These are phyloP conservation scores for Genyomyrus donnyi DNA, from an alignment of 2,113 vertebrate species.

Conservation along the genomic window DNA sequence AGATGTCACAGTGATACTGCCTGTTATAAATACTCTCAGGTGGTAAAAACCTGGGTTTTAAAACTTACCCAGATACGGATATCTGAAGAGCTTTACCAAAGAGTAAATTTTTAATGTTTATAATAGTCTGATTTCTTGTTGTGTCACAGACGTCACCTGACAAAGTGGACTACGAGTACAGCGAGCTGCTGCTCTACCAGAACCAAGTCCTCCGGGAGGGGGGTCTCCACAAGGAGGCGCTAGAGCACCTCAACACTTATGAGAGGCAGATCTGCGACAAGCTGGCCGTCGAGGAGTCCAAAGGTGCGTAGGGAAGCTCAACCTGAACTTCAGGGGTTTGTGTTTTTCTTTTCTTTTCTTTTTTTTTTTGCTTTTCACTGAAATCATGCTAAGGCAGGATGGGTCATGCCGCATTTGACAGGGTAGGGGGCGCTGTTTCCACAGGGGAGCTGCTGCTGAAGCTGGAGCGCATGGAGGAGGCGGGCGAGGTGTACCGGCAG, in stretches of 20 bases:
- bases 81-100: not conserved
- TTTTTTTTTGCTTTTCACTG: too few relatives aligned
- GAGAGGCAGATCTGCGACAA: constrained; percentile 98
- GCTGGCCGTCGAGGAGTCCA: constrained; percentile 92
- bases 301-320: constrained; percentile 59
- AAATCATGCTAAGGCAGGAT: not conserved
- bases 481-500: constrained; percentile 79
- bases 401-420: not conserved
- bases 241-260: constrained; percentile 89
- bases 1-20: not conserved
- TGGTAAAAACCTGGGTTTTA: not conserved
- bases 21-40: not conserved
- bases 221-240: constrained; percentile 85
- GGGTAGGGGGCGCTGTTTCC: not conserved
- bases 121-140: constrained; percentile 19
- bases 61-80: not conserved
- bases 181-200: constrained; percentile 96
- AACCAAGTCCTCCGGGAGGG: constrained; percentile 96
- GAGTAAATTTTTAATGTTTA: not conserved
- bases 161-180: constrained; percentile 98
- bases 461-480: constrained; percentile 81
- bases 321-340: not conserved
- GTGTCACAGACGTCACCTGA: constrained; percentile 83
- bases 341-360: too few relatives aligned
- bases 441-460: constrained; percentile 83